These are phyloP conservation scores for Watsonalla cultraria DNA, from an alignment of 2,888 invertebrate species.

Conservation along the genomic window DNA sequence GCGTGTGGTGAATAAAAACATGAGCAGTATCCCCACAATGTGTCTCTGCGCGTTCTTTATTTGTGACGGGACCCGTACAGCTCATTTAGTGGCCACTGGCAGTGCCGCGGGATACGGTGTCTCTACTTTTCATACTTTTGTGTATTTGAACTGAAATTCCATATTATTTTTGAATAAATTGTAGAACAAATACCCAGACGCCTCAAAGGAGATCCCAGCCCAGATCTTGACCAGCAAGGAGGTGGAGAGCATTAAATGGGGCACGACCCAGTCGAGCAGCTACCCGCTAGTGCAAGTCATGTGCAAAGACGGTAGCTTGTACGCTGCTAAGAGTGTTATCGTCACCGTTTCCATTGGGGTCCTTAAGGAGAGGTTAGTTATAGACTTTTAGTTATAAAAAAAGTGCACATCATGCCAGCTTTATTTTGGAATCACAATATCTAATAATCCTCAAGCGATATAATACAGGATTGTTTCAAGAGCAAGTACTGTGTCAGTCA, in stretches of 20 bases:
- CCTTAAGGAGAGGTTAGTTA: conserved; percentile 75
- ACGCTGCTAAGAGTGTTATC: conserved; percentile 80
- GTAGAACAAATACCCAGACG: conserved; percentile 72
- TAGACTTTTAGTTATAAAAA: not conserved
- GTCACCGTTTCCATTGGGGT: conserved; percentile 84
- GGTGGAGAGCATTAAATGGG: conserved; percentile 73
- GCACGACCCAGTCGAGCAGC: conserved; percentile 36
- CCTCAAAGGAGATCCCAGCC: conserved; percentile 55
- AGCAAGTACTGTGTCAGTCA: too few species aligned
- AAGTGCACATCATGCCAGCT: not conserved
- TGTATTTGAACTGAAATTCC: not conserved
- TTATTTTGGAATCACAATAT: too few species aligned
- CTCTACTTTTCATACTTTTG: too few species aligned
- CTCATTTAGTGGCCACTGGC: too few species aligned
- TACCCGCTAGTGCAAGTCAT: conserved; percentile 69
- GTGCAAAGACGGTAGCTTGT: conserved; percentile 77
- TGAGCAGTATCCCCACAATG: too few species aligned
- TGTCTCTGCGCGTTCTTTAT: too few species aligned
- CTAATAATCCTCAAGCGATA: too few species aligned
- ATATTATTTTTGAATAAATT: not conserved
- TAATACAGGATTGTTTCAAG: too few species aligned
- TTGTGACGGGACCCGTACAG: too few species aligned
- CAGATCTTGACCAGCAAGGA: conserved; percentile 75
- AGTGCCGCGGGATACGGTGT: too few species aligned
- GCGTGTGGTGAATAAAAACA: too few species aligned